Base-by-base conservation (phyloP, 1,140 invertebrate genomes). In the Leptonema lineaticorne region DNA sequence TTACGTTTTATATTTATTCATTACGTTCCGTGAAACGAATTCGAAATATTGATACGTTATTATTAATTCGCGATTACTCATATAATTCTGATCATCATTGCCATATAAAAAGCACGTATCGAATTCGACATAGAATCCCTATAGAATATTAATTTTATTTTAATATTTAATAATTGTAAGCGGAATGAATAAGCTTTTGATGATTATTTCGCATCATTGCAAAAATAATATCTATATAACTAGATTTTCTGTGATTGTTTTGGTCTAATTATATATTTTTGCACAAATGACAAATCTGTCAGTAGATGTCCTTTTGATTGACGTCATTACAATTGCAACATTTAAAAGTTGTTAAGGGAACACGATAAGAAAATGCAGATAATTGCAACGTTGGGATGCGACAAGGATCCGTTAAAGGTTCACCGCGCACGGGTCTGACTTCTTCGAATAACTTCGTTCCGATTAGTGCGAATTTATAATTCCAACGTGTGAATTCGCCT, bases 291-390 rank as follows among this genome's bases (percentile, higher is more conserved):
- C 14, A n/a, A 30, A 28, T 58, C 29, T 11, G 28, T 9, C 56
- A 18, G 26, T 16, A 53, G 48, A 53, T 18, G 48, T 2, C 24
- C 11, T 26, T 2, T 26, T 53, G 37, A 16, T 41, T 16, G 16
- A 6, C 46, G 16, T 48, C 46, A 16, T 16, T n/a, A 16, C 46
- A n/a, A n/a, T 26, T 6, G 53, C 37, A 9, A 41, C 16, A 41
- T 16, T 41, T 14, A 14, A 14, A 11, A 11, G 37, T 41, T 14
- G 11, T 14, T 41, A 11, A 16, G 11, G 9, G 37, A 41, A 62
- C 58, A 62, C n/a, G 58, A 30, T 28, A 18, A 28, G 29, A 62
- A 62, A 62, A 62, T 62, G 58, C 58, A 28, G 58, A 62, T 62
- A 62, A 62, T 62, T 62, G 58, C 29, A 28, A 26, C 37, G 37